These are phyloP conservation scores for Andrena hattorfiana DNA, from an alignment of 2,888 invertebrate species.

Conservation along the genomic window DNA sequence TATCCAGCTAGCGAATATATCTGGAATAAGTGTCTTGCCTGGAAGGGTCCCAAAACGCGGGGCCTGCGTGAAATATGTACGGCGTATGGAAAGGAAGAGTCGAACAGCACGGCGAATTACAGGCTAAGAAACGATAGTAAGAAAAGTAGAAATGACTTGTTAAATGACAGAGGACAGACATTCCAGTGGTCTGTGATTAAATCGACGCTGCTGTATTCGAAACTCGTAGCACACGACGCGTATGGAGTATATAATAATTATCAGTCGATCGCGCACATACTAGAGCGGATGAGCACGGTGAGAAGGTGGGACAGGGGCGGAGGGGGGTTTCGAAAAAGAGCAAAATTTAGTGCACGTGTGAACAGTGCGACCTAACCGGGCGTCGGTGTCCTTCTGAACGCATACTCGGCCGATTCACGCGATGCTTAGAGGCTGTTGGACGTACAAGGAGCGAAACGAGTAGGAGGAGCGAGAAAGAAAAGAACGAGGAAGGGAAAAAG, in stretches of 20 bases:
- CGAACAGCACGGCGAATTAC: too few relatives aligned
- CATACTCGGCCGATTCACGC: slow-evolving; percentile 47
- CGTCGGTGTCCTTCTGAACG: slow-evolving; percentile 64
- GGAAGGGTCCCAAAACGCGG: too few relatives aligned
- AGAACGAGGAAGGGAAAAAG: slow-evolving; percentile 42
- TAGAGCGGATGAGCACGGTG: slow-evolving; percentile 20
- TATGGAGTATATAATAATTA: slow-evolving; percentile 79
- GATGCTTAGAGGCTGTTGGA: slow-evolving; percentile 51
- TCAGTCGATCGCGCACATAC: slow-evolving; percentile 48
- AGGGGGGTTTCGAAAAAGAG: slow-evolving; percentile 63
- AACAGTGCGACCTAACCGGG: slow-evolving; percentile 78
- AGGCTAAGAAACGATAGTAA: too few relatives aligned
- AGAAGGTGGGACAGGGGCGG: slow-evolving; percentile 21
- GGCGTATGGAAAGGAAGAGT: too few relatives aligned
- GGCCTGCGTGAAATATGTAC: too few relatives aligned
- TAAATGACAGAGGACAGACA: not conserved
- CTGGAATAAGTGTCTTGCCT: too few relatives aligned
- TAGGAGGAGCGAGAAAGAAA: slow-evolving; percentile 23
- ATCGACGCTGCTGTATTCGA: slow-evolving; percentile 50
- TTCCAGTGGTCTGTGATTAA: slow-evolving; percentile 75
- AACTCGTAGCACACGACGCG: slow-evolving; percentile 72
- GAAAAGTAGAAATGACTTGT: too few relatives aligned
- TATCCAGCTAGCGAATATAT: too few relatives aligned
- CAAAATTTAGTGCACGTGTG: slow-evolving; percentile 80
- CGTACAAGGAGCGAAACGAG: slow-evolving; percentile 49